These are phyloP conservation scores for Pectinophora gossypiella DNA, from an alignment of 1,140 invertebrate genomes.

Conservation along the genomic window DNA sequence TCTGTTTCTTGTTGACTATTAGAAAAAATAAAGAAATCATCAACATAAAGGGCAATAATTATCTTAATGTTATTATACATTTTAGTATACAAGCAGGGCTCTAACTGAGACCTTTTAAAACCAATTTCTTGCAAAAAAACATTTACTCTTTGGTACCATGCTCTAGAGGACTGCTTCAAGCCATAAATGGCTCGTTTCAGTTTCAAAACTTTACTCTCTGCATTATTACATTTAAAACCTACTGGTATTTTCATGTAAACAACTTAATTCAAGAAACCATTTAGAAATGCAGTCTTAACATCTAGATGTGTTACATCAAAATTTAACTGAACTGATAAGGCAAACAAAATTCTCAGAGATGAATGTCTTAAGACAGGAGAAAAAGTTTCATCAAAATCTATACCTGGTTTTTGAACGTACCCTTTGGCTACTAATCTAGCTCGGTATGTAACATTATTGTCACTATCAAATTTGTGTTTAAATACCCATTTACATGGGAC, in stretches of 20 bases:
- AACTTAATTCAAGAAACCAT: conserved; percentile 55
- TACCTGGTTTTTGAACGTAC: conserved; percentile 25
- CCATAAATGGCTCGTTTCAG: conserved; percentile 27
- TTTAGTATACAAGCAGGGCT: conserved; percentile 35
- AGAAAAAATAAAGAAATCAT: conserved; percentile 45
- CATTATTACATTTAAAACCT: conserved; percentile 3
- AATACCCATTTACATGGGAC: conserved; percentile 54
- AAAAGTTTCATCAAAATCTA: conserved; percentile 32
- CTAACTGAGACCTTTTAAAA: conserved; percentile 21
- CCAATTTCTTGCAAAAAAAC: conserved; percentile 19
- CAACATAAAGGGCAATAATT: conserved; percentile 41
- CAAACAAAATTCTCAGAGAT: conserved; percentile 49
- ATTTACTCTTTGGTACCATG: conserved; percentile 24
- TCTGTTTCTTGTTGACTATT: conserved; percentile 12
- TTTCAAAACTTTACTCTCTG: conserved; percentile 19
- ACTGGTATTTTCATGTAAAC: conserved; percentile 38
- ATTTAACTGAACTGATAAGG: conserved; percentile 35
- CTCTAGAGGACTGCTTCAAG: conserved; percentile 25
- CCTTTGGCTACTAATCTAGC: conserved; percentile 67
- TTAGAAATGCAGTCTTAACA: conserved; percentile 54
- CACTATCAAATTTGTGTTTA: conserved; percentile 34
- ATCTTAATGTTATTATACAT: conserved; percentile 10
- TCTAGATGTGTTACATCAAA: conserved; percentile 24
- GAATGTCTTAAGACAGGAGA: conserved; percentile 40
- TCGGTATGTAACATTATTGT: conserved; percentile 42